Percentiles rank a stretch among this genome's conserved stretches.
Evolutionary conservation across 2,888 invertebrate species (phyloP).

Genomic region (Dioctria rufipes): DNA sequence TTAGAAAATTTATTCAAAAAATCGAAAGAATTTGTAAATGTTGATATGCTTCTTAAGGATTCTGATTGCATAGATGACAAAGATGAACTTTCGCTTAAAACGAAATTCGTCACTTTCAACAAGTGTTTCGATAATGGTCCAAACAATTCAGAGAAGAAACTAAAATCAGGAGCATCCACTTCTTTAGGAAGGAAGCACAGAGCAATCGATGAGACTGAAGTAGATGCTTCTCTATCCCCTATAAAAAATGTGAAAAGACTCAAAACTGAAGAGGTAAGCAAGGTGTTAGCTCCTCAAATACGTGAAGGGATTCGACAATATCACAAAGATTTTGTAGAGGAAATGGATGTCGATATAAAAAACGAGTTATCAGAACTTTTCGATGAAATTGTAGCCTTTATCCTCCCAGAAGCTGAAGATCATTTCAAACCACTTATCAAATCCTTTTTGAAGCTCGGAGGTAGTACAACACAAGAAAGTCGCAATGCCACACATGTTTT

Average conservation of each 20-base stretch:
- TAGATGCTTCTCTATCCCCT: conserved; percentile 1
- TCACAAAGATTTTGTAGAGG: conserved; percentile 2
- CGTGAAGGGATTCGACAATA: background rate
- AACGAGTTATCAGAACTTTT: conserved; percentile 53
- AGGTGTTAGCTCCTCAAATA: background rate
- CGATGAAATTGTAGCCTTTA: conserved; percentile 56
- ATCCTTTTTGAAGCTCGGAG: conserved; percentile 61
- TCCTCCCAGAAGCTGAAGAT: conserved; percentile 48
- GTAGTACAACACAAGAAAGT: conserved; percentile 62
- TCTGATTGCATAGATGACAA: conserved; percentile 60
- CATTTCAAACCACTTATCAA: conserved; percentile 28
- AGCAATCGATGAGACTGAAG: background rate
- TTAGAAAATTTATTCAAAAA: conserved; percentile 79
- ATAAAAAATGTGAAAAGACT: conserved; percentile 43
- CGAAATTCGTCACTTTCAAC: conserved; percentile 62
- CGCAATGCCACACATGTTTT: conserved; percentile 63
- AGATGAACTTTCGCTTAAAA: conserved; percentile 60
- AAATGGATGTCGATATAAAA: conserved; percentile 25
- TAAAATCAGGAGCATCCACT: conserved; percentile 14
- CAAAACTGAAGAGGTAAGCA: conserved; percentile 35
- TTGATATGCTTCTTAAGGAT: conserved; percentile 66
- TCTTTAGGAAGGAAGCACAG: background rate
- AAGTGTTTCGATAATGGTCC: background rate
- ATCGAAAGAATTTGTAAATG: conserved; percentile 73
- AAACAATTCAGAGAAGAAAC: background rate